Conservation (phyloP, 2,797 vertebrate genomes). For the Anas bernieri region DNA sequence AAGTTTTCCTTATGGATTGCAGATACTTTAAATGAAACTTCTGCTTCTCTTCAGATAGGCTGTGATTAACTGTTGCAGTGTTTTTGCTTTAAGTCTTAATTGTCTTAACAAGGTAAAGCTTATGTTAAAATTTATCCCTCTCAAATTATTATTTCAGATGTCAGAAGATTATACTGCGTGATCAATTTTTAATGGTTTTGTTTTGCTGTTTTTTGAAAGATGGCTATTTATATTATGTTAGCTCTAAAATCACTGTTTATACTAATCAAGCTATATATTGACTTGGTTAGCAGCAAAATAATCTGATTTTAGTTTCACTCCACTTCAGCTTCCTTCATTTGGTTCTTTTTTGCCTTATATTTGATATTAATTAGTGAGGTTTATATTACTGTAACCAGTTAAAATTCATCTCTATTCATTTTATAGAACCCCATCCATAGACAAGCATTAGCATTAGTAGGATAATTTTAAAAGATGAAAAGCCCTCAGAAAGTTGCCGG, state of each 20-base stretch:
- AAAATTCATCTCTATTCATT: background rate
- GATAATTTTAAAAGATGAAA: background rate
- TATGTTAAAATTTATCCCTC: conserved; percentile 29
- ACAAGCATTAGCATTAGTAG: background rate
- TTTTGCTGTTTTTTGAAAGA: conserved; percentile 29
- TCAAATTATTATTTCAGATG: conserved; percentile 24
- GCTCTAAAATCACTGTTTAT: conserved; percentile 41
- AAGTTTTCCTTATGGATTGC: background rate
- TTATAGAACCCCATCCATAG: background rate
- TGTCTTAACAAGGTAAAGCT: conserved; percentile 47
- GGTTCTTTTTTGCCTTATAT: conserved; percentile 18
- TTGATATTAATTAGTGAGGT: conserved; percentile 17
- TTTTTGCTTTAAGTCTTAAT: conserved; percentile 33
- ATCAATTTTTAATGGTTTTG: conserved; percentile 36
- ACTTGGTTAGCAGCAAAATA: conserved; percentile 37
- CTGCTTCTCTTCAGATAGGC: background rate
- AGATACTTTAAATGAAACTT: conserved; percentile 40
- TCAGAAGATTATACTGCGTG: conserved; percentile 32
- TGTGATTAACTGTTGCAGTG: background rate
- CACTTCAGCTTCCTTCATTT: conserved; percentile 18
- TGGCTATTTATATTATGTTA: conserved; percentile 41
- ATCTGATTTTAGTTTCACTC: conserved; percentile 49
- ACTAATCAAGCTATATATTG: conserved; percentile 45
- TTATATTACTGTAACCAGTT: background rate
- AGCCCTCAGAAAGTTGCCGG: background rate